These are phyloP conservation scores for Penaeus indicus DNA, from an alignment of 1,140 invertebrate species.

Conservation along the genomic window DNA sequence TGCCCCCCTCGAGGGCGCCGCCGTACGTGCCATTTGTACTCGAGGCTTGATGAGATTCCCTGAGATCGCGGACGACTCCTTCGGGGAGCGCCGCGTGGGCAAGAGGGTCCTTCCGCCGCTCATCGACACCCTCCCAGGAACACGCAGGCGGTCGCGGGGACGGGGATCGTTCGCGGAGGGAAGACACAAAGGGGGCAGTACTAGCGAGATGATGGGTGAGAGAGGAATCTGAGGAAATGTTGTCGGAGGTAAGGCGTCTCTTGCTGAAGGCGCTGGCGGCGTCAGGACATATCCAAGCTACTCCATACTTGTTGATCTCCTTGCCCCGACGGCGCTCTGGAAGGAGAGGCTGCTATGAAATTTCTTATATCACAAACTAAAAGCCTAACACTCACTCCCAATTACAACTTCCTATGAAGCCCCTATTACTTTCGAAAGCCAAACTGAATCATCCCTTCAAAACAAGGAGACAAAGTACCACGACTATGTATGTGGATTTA, in stretches of 20 bases:
- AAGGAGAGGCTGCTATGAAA: neutral
- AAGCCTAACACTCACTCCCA: no score
- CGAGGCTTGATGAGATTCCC: neutral
- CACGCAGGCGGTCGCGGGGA: no score
- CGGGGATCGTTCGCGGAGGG: no score
- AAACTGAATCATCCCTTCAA: no score
- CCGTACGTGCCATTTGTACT: constrained; percentile 3
- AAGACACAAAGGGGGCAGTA: no score
- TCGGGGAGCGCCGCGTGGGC: neutral
- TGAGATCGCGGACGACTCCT: neutral
- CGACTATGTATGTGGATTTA: no score
- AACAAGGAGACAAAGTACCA: no score
- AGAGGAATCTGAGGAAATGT: neutral
- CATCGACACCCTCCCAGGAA: neutral
- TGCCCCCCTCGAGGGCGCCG: neutral
- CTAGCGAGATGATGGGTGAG: no score
- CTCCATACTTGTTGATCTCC: constrained; percentile 46
- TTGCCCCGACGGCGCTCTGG: constrained; percentile 40
- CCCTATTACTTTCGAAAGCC: no score
- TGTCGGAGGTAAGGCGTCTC: neutral
- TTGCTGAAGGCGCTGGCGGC: constrained; percentile 52
- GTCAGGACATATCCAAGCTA: constrained; percentile 54
- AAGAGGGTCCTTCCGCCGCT: neutral
- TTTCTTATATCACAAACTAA: no score
- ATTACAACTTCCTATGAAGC: no score